These are phyloP conservation scores for Hofmannophila pseudospretella DNA, from an alignment of 2,888 invertebrate genomes.

Conservation along the genomic window DNA sequence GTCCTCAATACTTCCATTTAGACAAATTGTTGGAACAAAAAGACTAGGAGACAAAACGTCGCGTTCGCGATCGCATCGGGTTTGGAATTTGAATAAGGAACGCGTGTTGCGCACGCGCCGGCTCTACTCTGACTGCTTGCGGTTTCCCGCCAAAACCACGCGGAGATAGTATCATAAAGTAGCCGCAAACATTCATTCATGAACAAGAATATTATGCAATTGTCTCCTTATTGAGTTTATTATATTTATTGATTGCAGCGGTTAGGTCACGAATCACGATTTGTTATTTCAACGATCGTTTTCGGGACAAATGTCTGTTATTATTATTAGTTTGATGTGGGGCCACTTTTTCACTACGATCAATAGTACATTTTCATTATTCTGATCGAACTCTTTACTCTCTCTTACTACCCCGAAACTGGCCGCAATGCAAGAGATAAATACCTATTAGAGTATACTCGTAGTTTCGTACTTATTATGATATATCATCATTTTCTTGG, in stretches of 20 bases:
- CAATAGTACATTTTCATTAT: too few species aligned
- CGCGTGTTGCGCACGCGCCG: slow-evolving; percentile 73
- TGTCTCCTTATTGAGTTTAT: slow-evolving; percentile 39
- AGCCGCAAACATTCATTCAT: slow-evolving; percentile 58
- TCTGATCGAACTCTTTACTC: too few species aligned
- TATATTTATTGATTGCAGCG: slow-evolving; percentile 33
- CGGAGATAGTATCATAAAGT: slow-evolving; percentile 47
- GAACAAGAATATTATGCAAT: slow-evolving; percentile 53
- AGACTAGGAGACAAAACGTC: slow-evolving; percentile 66
- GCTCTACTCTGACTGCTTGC: slow-evolving; percentile 54
- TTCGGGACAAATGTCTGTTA: too few species aligned
- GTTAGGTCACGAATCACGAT: slow-evolving; percentile 30
- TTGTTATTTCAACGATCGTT: too few species aligned
- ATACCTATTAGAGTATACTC: too few species aligned
- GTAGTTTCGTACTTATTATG: too few species aligned
- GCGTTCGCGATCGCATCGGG: slow-evolving; percentile 66
- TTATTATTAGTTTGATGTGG: too few species aligned
- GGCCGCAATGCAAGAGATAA: too few species aligned
- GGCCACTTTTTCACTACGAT: too few species aligned
- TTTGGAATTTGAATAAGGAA: slow-evolving; percentile 43
- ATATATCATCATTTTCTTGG: too few species aligned
- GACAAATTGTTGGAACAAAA: slow-evolving; percentile 52
- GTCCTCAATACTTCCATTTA: slow-evolving; percentile 72
- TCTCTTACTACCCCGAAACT: too few species aligned
- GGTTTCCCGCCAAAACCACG: slow-evolving; percentile 69